Conservation (phyloP, 2,888 invertebrate genomes). For the Troilus luridus region DNA sequence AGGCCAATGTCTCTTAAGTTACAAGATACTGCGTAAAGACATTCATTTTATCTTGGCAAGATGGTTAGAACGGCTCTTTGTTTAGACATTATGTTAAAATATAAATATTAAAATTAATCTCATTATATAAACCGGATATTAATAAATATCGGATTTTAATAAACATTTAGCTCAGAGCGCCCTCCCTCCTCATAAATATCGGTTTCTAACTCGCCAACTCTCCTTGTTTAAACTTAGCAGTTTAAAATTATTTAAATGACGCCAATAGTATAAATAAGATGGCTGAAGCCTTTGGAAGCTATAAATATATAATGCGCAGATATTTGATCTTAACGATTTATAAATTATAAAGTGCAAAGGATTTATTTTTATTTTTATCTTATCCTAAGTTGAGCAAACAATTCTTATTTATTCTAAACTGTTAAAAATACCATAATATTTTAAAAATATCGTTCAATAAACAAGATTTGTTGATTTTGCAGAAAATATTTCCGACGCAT, state of each 20-base stretch:
- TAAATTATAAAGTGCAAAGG: constrained; percentile 10
- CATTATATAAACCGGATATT: constrained; percentile 33
- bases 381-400: background rate
- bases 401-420: background rate
- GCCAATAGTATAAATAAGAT: constrained; percentile 32
- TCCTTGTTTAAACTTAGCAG: constrained; percentile 42
- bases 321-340: background rate
- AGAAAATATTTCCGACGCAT: too few species aligned
- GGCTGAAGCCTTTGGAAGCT: background rate
- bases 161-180: constrained; percentile 14
- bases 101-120: constrained; percentile 43
- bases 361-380: background rate
- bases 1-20: background rate
- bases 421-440: too few species aligned
- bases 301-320: constrained; percentile 18
- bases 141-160: constrained; percentile 47
- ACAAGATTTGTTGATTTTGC: too few species aligned
- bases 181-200: constrained; percentile 1
- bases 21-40: constrained; percentile 25
- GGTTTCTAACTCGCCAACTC: constrained; percentile 20
- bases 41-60: background rate
- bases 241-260: constrained; percentile 47
- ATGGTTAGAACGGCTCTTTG: background rate
- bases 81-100: constrained; percentile 3
- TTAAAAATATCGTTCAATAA: too few species aligned